Base-by-base conservation (phyloP, 2,113 vertebrate genomes). In the Conger conger region DNA sequence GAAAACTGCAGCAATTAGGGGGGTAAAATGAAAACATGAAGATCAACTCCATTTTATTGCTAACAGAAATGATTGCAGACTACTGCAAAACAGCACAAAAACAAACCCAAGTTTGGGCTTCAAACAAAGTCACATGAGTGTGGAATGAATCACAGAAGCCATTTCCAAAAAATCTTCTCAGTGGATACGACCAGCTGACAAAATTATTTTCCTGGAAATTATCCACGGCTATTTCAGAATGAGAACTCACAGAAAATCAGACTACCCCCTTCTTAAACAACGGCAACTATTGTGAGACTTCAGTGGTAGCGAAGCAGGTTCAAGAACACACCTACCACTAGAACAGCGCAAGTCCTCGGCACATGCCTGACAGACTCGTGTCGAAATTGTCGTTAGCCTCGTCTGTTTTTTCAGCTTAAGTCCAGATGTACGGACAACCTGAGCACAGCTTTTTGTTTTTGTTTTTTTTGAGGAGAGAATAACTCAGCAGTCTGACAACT, bases 1-100 rank as follows among this genome's bases (percentile, higher is more conserved):
- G 88, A 90, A 89, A 63, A 73, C 11, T 4, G 68, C 68, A n/a
- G n/a, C n/a, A n/a, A n/a, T 73, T 33, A 8, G 13, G n/a, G 68
- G n/a, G 68, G n/a, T 30, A 73, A 73, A 73, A 73, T 30, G 1
- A 73, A 23, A 73, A 73, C 20, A 30, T 33, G 5, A 73, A 2
- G n/a, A 33, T 73, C 68, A 73, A 6, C n/a, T 33, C n/a, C 68
- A 73, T 73, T 73, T 73, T 11, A 27, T 20, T n/a, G 4, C 18
- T n/a, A 15, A 63, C 57, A 63, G 27, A 11, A 33, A 73, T 73
- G 68, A 73, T 33, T 73, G n/a, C 68, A 7, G 68, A 73, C n/a
- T 73, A 73, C 68, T 73, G 5, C 1, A 13, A 20, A 63, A 2
- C 27, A 73, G 27, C 27, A 73, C n/a, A 33, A 33, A n/a, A 73